Evolutionary conservation across 2,888 invertebrate genomes (phyloP).

Genomic region (Mesorhabditis sp.): DNA sequence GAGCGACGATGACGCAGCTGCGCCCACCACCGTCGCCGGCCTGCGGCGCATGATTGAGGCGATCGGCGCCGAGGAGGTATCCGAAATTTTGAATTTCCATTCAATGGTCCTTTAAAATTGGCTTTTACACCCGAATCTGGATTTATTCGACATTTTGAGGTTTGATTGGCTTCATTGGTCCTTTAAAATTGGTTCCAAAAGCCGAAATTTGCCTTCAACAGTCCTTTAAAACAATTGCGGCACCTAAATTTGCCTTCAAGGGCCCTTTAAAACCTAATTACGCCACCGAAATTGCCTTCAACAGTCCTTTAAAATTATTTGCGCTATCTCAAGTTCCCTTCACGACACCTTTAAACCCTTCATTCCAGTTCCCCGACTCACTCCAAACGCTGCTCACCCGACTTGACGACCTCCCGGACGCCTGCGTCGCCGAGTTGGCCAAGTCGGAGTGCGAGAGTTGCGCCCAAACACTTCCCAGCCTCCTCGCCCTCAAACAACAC

Average conservation of each 20-base stretch:
- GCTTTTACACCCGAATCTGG: no score
- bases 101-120: no score
- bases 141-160: no score
- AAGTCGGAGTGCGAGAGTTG: background rate
- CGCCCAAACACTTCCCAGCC: background rate
- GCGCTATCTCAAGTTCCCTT: background rate
- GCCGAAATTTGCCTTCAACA: no score
- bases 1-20: background rate
- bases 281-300: no score
- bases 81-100: background rate
- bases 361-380: slow-evolving; percentile 1
- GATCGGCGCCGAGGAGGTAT: background rate
- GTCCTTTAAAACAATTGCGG: no score
- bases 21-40: background rate
- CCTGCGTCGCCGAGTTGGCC: background rate
- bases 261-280: no score
- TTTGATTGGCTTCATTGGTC: no score
- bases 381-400: background rate
- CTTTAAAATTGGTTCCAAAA: no score
- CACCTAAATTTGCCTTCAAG: no score
- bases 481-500: background rate
- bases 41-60: background rate
- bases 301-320: no score
- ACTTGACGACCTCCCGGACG: background rate
- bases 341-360: background rate